phyloP scores from a whole-genome alignment of 2,113 vertebrate species.

The Zeus faber region DNA sequence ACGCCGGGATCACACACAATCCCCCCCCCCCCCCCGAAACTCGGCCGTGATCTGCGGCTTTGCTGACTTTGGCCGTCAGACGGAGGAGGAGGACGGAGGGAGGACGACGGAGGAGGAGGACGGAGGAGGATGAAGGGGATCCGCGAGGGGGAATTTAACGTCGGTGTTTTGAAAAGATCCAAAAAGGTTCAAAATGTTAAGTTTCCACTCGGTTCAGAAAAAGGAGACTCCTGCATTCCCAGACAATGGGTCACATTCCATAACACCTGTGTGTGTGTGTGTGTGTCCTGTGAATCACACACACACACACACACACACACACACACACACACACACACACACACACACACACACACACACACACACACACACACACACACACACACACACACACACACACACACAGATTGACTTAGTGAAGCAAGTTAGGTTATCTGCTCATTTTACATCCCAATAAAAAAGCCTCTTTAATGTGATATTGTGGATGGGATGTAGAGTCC shows the following conservation, averaged over 20 bases:
- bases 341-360: slow-evolving; percentile 17
- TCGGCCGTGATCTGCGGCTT: slow-evolving; percentile 3
- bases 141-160: slow-evolving; percentile 32
- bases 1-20: slow-evolving; percentile 22
- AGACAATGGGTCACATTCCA: slow-evolving; percentile 77
- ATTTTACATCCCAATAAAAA: not conserved
- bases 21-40: slow-evolving; percentile 10
- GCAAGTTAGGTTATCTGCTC: not conserved
- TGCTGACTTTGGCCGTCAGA: slow-evolving; percentile 38
- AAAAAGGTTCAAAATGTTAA: slow-evolving; percentile 50
- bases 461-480: no score
- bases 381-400: slow-evolving; percentile 16
- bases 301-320: slow-evolving; percentile 14
- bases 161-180: slow-evolving; percentile 32
- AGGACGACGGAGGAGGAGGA: not conserved
- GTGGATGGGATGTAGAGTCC: no score
- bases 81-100: not conserved
- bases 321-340: slow-evolving; percentile 6
- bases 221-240: slow-evolving; percentile 73
- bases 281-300: slow-evolving; percentile 66
- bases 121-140: slow-evolving; percentile 5
- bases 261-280: slow-evolving; percentile 53
- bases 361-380: slow-evolving; percentile 20
- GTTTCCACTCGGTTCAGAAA: slow-evolving; percentile 65
- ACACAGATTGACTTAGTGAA: not conserved